Conservation (phyloP, 2,888 invertebrate species). For the Drosophila subquinaria region DNA sequence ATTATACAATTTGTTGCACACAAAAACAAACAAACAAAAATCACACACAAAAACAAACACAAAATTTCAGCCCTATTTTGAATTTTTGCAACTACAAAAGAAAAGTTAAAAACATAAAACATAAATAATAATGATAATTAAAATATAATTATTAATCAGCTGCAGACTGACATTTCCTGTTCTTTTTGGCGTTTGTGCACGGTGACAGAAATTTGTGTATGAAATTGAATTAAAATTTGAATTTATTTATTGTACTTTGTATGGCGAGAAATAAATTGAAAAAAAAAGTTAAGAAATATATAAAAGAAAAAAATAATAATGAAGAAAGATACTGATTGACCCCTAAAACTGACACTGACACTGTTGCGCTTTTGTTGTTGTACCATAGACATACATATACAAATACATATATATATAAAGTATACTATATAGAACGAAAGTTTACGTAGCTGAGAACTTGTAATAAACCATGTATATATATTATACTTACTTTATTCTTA, state of each 20-base stretch:
- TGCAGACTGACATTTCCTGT: constrained; percentile 50
- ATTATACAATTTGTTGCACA: constrained; percentile 73
- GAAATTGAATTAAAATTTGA: constrained; percentile 43
- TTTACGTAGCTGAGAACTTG: constrained; percentile 61
- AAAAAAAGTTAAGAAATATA: constrained; percentile 14
- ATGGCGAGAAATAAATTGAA: constrained; percentile 36
- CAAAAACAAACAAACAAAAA: constrained; percentile 27
- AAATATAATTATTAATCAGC: constrained; percentile 34
- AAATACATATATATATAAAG: constrained; percentile 31
- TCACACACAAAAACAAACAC: constrained; percentile 13
- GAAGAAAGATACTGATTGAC: constrained; percentile 57
- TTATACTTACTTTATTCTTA: constrained; percentile 17
- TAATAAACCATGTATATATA: constrained; percentile 63
- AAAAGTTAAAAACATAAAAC: not conserved
- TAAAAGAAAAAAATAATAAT: constrained; percentile 18
- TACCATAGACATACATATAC: constrained; percentile 67
- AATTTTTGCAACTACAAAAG: constrained; percentile 65
- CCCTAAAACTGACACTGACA: constrained; percentile 67
- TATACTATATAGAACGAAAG: constrained; percentile 37
- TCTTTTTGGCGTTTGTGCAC: constrained; percentile 62
- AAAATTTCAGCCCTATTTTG: constrained; percentile 17
- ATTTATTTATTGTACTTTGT: constrained; percentile 56
- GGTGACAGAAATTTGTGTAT: constrained; percentile 67
- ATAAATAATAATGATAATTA: constrained; percentile 29
- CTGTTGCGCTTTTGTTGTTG: constrained; percentile 81